Conservation (phyloP, 2,888 invertebrate species). For the Netelia inedita region DNA sequence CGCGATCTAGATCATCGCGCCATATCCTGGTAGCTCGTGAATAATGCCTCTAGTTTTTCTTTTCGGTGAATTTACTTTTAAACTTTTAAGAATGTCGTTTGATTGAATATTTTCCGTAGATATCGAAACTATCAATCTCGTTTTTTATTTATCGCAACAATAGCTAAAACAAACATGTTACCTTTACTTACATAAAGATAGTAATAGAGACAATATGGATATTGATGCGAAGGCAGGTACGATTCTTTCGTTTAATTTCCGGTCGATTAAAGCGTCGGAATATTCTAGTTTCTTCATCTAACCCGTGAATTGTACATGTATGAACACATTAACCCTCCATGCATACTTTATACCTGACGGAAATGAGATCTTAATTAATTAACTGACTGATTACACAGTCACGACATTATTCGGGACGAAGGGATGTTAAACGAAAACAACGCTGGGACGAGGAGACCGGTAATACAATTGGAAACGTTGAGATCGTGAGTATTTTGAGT, state of each 20-base stretch:
- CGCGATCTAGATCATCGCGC: no score
- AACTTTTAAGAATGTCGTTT: no score
- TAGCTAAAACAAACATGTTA: no score
- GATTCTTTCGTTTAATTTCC: conserved; percentile 31
- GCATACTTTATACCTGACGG: not conserved
- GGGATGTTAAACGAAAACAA: not conserved
- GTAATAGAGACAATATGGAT: no score
- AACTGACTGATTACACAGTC: conserved; percentile 63
- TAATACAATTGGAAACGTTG: conserved; percentile 4
- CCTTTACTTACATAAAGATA: no score
- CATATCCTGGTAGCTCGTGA: no score
- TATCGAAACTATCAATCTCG: no score
- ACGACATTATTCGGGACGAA: conserved; percentile 7
- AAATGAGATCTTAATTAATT: conserved; percentile 68
- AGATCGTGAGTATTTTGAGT: not conserved
- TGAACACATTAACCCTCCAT: not conserved
- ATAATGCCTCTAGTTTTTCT: no score
- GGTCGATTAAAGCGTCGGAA: not conserved
- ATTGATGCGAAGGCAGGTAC: not conserved
- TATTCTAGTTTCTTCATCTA: not conserved
- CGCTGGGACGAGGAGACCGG: not conserved
- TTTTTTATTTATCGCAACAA: no score
- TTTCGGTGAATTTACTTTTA: no score
- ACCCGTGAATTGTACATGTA: no score
- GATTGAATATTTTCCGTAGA: no score